Evolutionary conservation across 1,140 invertebrate species (phyloP), one percentile per base, ranked within the genome.

Genomic region (Heliconius hermathena): DNA sequence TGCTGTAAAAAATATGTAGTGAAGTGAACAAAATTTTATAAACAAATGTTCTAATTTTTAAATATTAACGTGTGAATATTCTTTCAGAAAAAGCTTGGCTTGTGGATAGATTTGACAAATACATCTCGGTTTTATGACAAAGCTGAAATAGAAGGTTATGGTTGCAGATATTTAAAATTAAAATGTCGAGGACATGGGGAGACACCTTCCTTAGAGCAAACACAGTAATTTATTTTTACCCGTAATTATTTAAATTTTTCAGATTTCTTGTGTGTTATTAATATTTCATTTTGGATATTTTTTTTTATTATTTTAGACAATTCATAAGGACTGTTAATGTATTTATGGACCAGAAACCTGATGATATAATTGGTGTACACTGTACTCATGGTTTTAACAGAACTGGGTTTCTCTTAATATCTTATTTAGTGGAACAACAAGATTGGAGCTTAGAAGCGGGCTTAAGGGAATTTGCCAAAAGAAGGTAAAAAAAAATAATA

Each of bases 311-410:
- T 90, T 93, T 81, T 85, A 95, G 94, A 74, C 76, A 88, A 38
- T 99, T 99, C 91, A 96, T 98, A 66, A 90, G 96, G 81, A 88
- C 98, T 57, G 98, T 98, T 80, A 95, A 96, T 52, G 96, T 96
- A 73, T 99, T 98, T 85, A 97, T 98, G 38, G 93, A 95, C n/a
- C 95, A 98, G 84, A 94, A 97, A 92, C 98, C 98, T 5, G 90
- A 98, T 79, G 96, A 98, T 85, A 94, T 97, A 22, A 97, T 99
- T 82, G 98, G 97, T 71, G 97, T 99, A 46, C 99, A 99, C 92
- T 99, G 99, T 90, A 99, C 99, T 1, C 99, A 99, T 95, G 99
- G 99, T 0, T 99, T 99, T 89, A 99, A 99, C 93, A 95, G 99
- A 85, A 99, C 99, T 36, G 99, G 98, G 1, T 99, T 99, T 91